Evolutionary conservation across 2,888 invertebrate genomes (phyloP), one percentile per base, ranked within the genome.

Genomic region (Tenthredo mesomela): DNA sequence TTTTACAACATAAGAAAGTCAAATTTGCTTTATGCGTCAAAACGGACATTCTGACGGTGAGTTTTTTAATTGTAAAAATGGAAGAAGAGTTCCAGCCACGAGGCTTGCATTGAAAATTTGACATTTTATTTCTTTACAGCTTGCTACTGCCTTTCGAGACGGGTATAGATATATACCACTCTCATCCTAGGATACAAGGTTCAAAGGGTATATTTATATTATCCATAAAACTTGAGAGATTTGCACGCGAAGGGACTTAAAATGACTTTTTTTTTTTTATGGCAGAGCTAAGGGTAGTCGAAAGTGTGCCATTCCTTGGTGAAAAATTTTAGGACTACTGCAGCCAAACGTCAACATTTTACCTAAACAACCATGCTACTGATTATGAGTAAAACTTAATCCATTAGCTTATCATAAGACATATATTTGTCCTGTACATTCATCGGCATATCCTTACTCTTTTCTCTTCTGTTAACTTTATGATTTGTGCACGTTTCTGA

Each of bases 11-110:
- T 80, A 61, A 37, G 15, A 87, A 88, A 88, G 88, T 88, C 88
- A 89, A 88, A 88, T 88, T 89, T 89, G 88, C 86, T 87, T 87
- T 87, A 87, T 85, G 71, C 87, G 86, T 85, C 29, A 37, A 40
- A 21, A 85, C 86, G 88, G 88, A 88, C 87, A 87, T 88, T 87
- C 88, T 86, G 50, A 77, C 70, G 18, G 15, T 37, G 21, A 54
- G 50, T 61, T 21, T 61, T 80, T 80, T 80, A 25, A 80, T 80
- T 61, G n/a, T 50, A 15, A 61, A 80, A 80, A 80, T 37, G 33
- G 33, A 40, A 61, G 21, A 25, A 61, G 21, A 58, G n/a, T 6
- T 33, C 2, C 47, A 37, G 67, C 47, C 67, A 82, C 82, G 43
- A 82, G 82, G 47, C 82, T 50, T 29, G 67, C 43, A 18, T 25